Percentiles rank a stretch among this genome's conserved stretches.
Evolutionary conservation across 1,140 invertebrate genomes (phyloP).

Genomic region (Frieseomelitta varia): DNA sequence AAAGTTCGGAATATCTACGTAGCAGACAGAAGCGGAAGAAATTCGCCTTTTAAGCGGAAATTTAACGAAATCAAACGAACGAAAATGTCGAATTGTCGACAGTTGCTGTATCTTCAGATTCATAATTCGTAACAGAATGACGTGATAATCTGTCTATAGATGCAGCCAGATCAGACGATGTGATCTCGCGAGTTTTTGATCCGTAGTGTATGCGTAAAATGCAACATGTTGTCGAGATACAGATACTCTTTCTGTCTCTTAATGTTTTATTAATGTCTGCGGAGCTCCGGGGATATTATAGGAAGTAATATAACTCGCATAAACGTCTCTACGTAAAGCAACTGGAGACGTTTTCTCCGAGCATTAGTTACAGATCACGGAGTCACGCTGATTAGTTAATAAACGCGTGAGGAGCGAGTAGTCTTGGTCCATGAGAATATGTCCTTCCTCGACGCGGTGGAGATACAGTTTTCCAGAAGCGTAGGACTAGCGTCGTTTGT

Average conservation of each 20-base stretch:
- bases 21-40: too few species aligned
- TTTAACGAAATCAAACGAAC: not conserved
- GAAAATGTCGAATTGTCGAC: not conserved
- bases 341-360: not conserved
- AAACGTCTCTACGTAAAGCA: not conserved
- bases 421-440: not conserved
- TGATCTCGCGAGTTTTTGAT: not conserved
- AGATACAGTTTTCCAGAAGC: not conserved
- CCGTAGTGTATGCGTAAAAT: not conserved
- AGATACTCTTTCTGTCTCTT: not conserved
- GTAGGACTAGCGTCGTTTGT: not conserved
- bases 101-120: too few species aligned
- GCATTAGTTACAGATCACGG: not conserved
- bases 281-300: too few species aligned
- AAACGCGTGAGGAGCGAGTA: not conserved
- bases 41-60: not conserved
- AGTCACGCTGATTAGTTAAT: not conserved
- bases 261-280: not conserved
- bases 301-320: not conserved
- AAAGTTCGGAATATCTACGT: not conserved
- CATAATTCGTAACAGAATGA: not conserved
- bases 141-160: too few species aligned
- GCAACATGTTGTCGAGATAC: not conserved
- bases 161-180: too few species aligned
- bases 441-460: not conserved